Base-by-base conservation (phyloP, 2,797 vertebrate genomes). In the Mormyrops attenuatus region DNA sequence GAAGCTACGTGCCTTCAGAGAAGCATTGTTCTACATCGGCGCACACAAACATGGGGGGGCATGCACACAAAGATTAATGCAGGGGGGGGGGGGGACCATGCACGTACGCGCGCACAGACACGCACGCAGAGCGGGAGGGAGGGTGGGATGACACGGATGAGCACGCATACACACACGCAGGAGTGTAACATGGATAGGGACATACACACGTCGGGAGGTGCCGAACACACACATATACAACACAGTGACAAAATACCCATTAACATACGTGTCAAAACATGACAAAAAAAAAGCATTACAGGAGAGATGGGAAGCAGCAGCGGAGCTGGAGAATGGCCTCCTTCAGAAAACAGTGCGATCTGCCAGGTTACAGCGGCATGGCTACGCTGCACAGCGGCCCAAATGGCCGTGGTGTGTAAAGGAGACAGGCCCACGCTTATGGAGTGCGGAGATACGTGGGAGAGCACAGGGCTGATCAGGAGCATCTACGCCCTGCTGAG, bases 1-100 rank as follows among this genome's bases (percentile, higher is more conserved):
- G 95, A 98, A 98, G 94, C 97, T 99, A 90, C 98, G 97, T 89
- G 97, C 98, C 95, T 99, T 98, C 92, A 98, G 96, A 84, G 98
- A 98, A 88, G 98, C 97, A 92, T 99, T 98, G 93, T 96, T 99
- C 98, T 99, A 95, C 91, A 89, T 26, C 66, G 90, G 15, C 50
- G 63, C 53, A 69, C 63, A 87, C 52, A 84, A 22, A 87, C 17
- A 77, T 69, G 2, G 44, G 47, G 60, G 69, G 30, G 20, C 53
- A 69, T 44, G 20, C 82, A 66, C 11, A 85, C 38, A 20, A 4
- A 50, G 5, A 73, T 17, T 77, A 6, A 57, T 34, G 30, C 52
- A 57, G 8, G 0, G 17, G 44, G 44, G 6, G 69, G 13, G 69
- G 30, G 69, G 34, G 5, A 17, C 53, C 55, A 69, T 30, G 26